Conservation (phyloP, 1,140 invertebrate species). For the Brachionus rotundiformis region DNA sequence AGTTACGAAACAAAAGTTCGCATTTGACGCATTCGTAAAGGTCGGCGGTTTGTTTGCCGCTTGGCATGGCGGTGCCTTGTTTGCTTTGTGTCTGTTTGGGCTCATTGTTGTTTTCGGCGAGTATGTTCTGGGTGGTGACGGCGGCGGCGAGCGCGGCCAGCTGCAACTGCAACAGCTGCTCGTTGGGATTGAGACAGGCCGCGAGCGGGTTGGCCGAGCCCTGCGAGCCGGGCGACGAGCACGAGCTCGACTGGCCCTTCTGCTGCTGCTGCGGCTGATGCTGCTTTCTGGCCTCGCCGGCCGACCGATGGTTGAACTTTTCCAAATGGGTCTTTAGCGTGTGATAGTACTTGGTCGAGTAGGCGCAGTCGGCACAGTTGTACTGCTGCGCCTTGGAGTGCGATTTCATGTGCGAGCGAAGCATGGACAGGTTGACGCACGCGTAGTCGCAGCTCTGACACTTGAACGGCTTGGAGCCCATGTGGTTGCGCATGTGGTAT, state of each 20-base stretch:
- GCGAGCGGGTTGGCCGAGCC: not conserved
- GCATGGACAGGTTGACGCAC: constrained; percentile 98
- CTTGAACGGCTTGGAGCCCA: constrained; percentile 92
- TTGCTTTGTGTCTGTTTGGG: not conserved
- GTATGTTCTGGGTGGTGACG: not conserved
- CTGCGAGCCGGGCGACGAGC: constrained; percentile 18
- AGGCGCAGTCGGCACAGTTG: constrained; percentile 88
- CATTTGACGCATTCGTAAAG: constrained; percentile 78
- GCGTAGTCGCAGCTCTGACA: constrained; percentile 73
- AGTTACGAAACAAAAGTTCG: constrained; percentile 83
- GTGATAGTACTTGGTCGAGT: constrained; percentile 97
- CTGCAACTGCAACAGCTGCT: constrained; percentile 16
- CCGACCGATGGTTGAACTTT: constrained; percentile 77
- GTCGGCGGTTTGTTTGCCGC: not conserved
- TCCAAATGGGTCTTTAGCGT: constrained; percentile 90
- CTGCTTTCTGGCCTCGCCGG: not conserved
- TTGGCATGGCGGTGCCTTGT: not conserved
- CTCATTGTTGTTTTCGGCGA: not conserved
- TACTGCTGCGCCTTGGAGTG: constrained; percentile 96
- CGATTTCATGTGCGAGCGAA: constrained; percentile 96
- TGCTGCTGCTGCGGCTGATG: no score
- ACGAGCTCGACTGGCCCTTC: not conserved
- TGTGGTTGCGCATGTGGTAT: constrained; percentile 92
- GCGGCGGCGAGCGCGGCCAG: not conserved
- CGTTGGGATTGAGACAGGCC: not conserved